Evolutionary conservation across 30 jellyfish, hydroid and myxozoan species (phyloP), one percentile per base, ranked within the genome.

Genomic region (Catostylus mosaicus): DNA sequence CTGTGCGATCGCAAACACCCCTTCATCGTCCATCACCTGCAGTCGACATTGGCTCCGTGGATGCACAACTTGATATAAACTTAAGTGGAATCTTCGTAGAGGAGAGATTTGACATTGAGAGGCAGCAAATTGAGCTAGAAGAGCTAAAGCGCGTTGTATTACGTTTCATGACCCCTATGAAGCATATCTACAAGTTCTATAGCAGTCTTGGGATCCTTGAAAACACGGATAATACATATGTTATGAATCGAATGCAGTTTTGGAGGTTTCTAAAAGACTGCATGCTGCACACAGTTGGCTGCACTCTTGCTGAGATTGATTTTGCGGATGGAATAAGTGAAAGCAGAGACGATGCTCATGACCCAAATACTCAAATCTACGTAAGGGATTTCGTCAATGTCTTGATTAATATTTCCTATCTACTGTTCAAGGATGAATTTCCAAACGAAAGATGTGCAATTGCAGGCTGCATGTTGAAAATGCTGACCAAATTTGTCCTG

Each of bases 211-310:
- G 99, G 26, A 65, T 36, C 30, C 36, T 29, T n/a, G 78, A 51
- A 0, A 74, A 85, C 66, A 27, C 65, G 12, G 99, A 93, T 75
- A 93, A 93, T 67, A 82, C 99, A 10, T 82, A 33, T 47, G 89
- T 93, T 16, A 56, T 93, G 90, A 59, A 91, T 43, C 54, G 84
- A 30, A 54, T 93, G 65, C 97, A 93, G 71, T 86, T 82, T 60
- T 75, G 92, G 83, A 67, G 97, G 38, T 88, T 93, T 40, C 82
- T 93, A 37, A 88, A 88, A 72, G 99, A 93, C 77, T 71, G 81
- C 30, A 69, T 75, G 14, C 33, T 88, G 70, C 96, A 80, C 75
- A 67, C 72, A 3, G 52, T 51, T 50, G 97, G 95, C 14, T 30
- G 27, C 62, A 71, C 97, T 1, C 68, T 93, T 0, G 77, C 80